Evolutionary conservation across 1,140 invertebrate species (phyloP), one percentile per base, ranked within the genome.

Genomic region (Hycleus cichorii): DNA sequence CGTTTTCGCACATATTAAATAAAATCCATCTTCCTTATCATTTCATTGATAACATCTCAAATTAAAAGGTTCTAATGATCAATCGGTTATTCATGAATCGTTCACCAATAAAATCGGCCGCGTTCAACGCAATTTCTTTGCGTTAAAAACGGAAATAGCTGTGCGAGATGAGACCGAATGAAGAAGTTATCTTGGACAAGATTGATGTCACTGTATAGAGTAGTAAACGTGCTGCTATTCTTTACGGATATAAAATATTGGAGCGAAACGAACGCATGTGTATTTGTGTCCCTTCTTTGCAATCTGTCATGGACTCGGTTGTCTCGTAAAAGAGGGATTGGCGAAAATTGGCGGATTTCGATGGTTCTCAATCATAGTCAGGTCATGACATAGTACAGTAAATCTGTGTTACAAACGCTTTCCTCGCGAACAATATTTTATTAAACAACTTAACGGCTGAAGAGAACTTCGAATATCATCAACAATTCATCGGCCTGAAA

Each of bases 271-370:
- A 32, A 32, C 7, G 32, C 7, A 32, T 32, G 32, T 4, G 32
- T 32, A 7, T 32, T 5, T 32, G 52, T 52, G 49, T 56, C 54
- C 49, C 52, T 50, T 62, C 49, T 47, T 56, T 58, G 53, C 59
- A 64, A 66, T 66, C 62, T 60, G 64, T 64, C 62, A 60, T 58
- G 51, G 59, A 47, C 57, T 43, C 39, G 54, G 58, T 27, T 45
- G 58, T 45, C 51, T 43, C 49, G 60, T 60, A 64, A 67, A 67
- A 67, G 60, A 61, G 59, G 60, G 64, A 62, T 62, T 58, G 48
- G 59, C 24, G 47, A 60, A 67, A 67, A 64, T 67, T 67, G 65
- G 63, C 60, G 63, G 65, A 64, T 64, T 64, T 67, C 63, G 65
- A 67, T 67, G 65, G 65, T 55, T 58, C 65, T 67, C 65, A 67